Evolutionary conservation across 2,797 vertebrate species (phyloP), one percentile per base, ranked within the genome.

Genomic region (Lepilemur septentrionalis): DNA sequence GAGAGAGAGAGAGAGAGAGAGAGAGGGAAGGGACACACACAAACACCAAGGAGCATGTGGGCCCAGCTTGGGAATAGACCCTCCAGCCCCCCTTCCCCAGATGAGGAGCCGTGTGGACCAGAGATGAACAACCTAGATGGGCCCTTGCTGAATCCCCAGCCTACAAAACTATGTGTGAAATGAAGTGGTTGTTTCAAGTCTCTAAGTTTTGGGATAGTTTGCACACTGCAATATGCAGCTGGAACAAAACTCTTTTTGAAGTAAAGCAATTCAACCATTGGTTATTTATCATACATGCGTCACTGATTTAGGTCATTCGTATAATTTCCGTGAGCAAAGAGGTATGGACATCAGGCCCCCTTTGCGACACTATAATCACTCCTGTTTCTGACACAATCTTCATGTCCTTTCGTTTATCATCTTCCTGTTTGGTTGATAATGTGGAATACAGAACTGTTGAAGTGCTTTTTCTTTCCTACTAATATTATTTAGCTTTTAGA

Each of bases 401-500:
- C 15, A 0, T 0, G 59, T 5, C 32, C 8, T 35, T 69, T n/a
- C 28, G 22, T 20, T 43, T 46, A 0, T 10, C 3, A 0, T 59
- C 50, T 61, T 28, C 22, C 38, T 59, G 2, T 61, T 57, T 46
- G 22, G 80, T 35, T 80, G 65, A 83, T 30, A 57, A 17, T 17
- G 17, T 41, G 83, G 72, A 61, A 48, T n/a, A 5, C 25, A 91
- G 48, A 85, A 67, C 18, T 85, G 65, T 10, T 38, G 38, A 84
- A 38, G 23, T 59, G n/a, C 73, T 88, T 90, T 94, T 48, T 69
- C 41, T 22, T 82, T 93, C 59, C 69, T 94, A 14, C 81, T 83
- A 75, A 59, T 61, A 69, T 69, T 89, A 79, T 79, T 93, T 95
- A 88, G 76, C 46, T 90, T 96, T 94, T 65, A 93, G 63, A 92